phyloP scores from a whole-genome alignment of 2,797 vertebrate species.

The Threskiornis aethiopicus region DNA sequence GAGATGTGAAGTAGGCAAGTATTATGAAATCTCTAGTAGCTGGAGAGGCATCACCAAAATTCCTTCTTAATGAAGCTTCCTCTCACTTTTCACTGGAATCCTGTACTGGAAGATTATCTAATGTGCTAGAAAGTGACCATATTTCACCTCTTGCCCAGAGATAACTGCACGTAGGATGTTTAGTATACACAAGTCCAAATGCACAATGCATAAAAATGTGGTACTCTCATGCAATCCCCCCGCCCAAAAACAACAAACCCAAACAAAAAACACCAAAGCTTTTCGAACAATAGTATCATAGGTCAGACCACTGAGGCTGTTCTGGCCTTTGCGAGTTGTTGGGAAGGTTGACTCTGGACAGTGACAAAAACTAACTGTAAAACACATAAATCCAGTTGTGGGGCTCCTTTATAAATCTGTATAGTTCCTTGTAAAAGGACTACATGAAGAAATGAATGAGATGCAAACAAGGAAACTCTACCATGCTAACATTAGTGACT shows the following conservation, averaged over 20 bases:
- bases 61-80: not conserved
- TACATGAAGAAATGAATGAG: not conserved
- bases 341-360: not conserved
- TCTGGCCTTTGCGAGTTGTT: not conserved
- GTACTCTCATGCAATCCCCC: not conserved
- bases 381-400: not conserved
- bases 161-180: not conserved
- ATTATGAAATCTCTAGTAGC: not conserved
- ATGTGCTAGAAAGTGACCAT: not conserved
- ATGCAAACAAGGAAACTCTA: not conserved
- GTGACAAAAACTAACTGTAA: not conserved
- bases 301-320: not conserved
- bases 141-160: not conserved
- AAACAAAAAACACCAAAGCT: not conserved
- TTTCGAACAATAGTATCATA: not conserved
- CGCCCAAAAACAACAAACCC: fast-evolving
- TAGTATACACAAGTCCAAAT: not conserved
- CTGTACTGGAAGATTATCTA: not conserved
- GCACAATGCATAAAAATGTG: not conserved
- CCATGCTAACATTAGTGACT: not conserved
- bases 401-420: not conserved
- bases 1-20: not conserved
- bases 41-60: not conserved
- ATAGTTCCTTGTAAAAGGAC: not conserved
- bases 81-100: not conserved